A percentile compares a stretch with the other conserved stretches of the same genome.
Conservation (phyloP, 2,888 invertebrate genomes). For the Andrena minutula region DNA sequence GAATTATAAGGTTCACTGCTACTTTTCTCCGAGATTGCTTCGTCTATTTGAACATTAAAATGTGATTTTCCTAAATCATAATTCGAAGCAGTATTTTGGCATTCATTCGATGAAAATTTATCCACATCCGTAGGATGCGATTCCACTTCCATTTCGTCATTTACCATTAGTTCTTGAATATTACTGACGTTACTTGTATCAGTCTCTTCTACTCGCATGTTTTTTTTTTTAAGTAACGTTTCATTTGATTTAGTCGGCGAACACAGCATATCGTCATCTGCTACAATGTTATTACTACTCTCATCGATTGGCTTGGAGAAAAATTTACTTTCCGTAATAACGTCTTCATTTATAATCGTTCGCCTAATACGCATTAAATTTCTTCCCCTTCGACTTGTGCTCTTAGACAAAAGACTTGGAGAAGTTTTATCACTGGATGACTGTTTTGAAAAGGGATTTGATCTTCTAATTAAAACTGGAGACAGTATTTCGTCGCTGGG, state of each 20-base stretch:
- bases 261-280: background rate
- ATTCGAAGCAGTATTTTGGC: conserved; percentile 9
- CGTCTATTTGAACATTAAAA: background rate
- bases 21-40: background rate
- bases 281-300: background rate
- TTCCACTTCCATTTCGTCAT: conserved; percentile 19
- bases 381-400: conserved; percentile 72
- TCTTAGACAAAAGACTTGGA: conserved; percentile 77
- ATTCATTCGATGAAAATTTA: conserved; percentile 21
- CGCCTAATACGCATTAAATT: conserved; percentile 72
- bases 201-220: background rate
- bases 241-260: background rate
- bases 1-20: background rate
- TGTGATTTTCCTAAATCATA: conserved; percentile 34
- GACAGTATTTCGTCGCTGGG: conserved; percentile 52
- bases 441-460: conserved; percentile 76
- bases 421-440: conserved; percentile 69
- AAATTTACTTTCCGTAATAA: conserved; percentile 78
- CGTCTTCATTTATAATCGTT: conserved; percentile 78
- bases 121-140: conserved; percentile 29
- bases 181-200: background rate
- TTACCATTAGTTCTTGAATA: background rate
- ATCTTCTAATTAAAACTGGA: conserved; percentile 63
- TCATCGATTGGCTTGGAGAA: conserved; percentile 65
- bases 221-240: conserved; percentile 4